Base-by-base conservation (phyloP, 2,888 invertebrate genomes). In the Coenonympha glycerion region DNA sequence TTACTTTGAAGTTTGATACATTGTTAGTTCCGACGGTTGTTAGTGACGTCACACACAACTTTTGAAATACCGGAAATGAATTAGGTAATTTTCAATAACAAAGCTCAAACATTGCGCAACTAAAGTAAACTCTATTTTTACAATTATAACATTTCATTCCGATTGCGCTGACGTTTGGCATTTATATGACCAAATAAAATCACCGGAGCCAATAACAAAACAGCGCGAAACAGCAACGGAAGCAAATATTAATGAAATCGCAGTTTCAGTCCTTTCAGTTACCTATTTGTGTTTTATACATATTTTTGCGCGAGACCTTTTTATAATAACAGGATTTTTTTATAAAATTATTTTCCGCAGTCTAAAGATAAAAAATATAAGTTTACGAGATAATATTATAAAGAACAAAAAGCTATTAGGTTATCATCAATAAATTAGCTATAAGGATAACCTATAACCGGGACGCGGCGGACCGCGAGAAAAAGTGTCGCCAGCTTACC, bases 71-170 rank as follows among this genome's bases (percentile, higher is more conserved):
- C 15, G 51, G 47, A 53, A 50, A 53, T 47, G 44, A 53, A 50
- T 53, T 50, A 53, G n/a, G n/a, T n/a, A n/a, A n/a, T n/a, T 53
- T 53, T 50, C n/a, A 53, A 50, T 50, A 53, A 28, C 16, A 39
- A 47, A 47, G 33, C 39, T 42, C 37, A 47, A 48, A 52, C 39
- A 40, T 26, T 18, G 33, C 24, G 26, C 9, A 19, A 46, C 30
- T 15, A 50, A 39, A 33, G n/a, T 21, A 9, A 18, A 19, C 44
- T 44, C 33, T 47, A 34, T 34, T 3, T 0, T 6, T 9, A 21
- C 26, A 8, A 1, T 6, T 0, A 40, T 44, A 44, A 22, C 28
- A 15, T 45, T 44, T 13, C 9, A 40, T 28, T 37, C 39, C 1
- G 26, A 3, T 6, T 34, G 18, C 6, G 8, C 11, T 26, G 8